Base-by-base conservation (phyloP, 2,797 vertebrate species). In the Gephyroberyx darwinii region DNA sequence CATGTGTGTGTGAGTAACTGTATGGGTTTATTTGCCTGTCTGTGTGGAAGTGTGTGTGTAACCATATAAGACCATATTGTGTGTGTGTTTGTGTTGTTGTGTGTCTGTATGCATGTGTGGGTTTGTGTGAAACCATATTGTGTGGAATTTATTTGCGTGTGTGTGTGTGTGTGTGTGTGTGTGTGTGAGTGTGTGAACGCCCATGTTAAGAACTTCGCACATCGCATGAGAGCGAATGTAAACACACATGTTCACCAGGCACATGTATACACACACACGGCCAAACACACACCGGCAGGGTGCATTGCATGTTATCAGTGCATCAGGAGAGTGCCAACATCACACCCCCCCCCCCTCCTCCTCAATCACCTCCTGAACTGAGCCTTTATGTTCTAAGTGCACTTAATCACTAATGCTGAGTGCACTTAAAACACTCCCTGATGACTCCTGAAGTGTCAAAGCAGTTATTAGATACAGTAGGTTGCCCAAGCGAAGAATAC, bases 341-440 rank as follows among this genome's bases (percentile, higher is more conserved):
- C 7, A 54, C 69, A 65, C 69, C 30, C 55, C 53, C 75, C 84
- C 84, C 5, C 35, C 5, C 56, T 3, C 33, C 6, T n/a, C 33
- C 35, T 14, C 35, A 6, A 30, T 83, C 85, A 75, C 81, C 84
- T 80, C 52, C 62, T 31, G 64, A 74, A 69, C 50, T 1, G 31
- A 63, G 78, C 74, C 68, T 83, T 80, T 85, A 69, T 74, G 66
- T 16, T 51, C 59, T 58, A 79, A 85, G 78, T 82, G 82, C 81
- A 69, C 81, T 85, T 84, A 69, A 87, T 88, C 78, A 69, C 81
- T 55, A 55, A 82, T 45, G 77, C 70, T 71, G 57, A 90, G 87
- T 78, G 81, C 88, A 73, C 86, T 90, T 83, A 78, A 78, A 85
- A 58, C 65, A 19, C 77, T 78, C 62, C 75, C 77, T 65, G 68